These are phyloP conservation scores for Nycticebus coucang DNA, from an alignment of 2,113 vertebrate species.

Conservation along the genomic window DNA sequence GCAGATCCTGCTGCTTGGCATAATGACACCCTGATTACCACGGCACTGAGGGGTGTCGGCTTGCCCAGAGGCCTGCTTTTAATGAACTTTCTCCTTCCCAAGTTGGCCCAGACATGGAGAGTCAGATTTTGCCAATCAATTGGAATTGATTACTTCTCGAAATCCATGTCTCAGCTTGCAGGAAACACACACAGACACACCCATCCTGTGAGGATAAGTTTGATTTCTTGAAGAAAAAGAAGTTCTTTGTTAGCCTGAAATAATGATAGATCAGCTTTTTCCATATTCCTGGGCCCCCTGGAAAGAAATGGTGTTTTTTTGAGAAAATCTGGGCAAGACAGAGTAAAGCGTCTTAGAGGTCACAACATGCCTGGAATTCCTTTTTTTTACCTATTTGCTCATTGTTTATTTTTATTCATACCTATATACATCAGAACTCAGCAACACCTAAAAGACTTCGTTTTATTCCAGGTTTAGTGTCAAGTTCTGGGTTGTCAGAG, in stretches of 20 bases:
- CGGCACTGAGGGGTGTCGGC: constrained; percentile 26
- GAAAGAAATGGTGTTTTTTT: not conserved
- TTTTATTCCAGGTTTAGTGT: not conserved
- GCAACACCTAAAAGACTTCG: not conserved
- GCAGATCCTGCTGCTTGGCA: constrained; percentile 76
- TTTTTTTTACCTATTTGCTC: not conserved
- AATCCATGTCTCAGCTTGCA: constrained; percentile 63
- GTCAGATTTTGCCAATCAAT: constrained; percentile 72
- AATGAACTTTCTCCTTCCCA: constrained; percentile 79
- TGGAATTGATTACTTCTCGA: constrained; percentile 74
- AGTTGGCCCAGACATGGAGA: constrained; percentile 69
- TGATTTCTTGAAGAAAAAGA: constrained; percentile 56
- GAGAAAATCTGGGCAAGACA: not conserved
- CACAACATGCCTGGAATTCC: accelerated
- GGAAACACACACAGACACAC: constrained; percentile 48
- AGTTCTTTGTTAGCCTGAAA: constrained; percentile 25
- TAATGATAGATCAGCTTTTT: not conserved
- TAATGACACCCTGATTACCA: constrained; percentile 72
- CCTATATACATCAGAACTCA: not conserved
- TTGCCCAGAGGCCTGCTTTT: constrained; percentile 76
- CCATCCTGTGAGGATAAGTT: constrained; percentile 22
- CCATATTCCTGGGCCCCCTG: not conserved
- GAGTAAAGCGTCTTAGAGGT: not conserved
- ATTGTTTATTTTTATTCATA: not conserved
- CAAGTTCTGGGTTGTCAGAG: not conserved